Conservation (phyloP, 1,140 invertebrate species). For the Hylyphantes graminicola region DNA sequence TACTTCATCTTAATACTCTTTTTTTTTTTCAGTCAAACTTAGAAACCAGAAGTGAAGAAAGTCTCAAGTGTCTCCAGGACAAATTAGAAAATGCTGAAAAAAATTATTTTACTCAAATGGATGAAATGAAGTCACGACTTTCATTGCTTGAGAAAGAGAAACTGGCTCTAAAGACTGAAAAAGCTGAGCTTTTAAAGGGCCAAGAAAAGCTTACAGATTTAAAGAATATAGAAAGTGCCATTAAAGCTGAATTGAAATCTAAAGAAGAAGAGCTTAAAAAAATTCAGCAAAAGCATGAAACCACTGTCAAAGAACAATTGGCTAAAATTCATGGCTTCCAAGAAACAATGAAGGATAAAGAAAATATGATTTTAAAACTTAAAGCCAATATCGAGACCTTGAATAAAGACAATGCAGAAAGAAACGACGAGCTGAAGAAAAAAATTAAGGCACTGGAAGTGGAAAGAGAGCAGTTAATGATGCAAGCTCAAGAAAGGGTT, state of each 20-base stretch:
- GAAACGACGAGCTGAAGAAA: conserved; percentile 32
- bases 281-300: conserved; percentile 21
- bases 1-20: not conserved
- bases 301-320: conserved; percentile 18
- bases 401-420: conserved; percentile 29
- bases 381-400: conserved; percentile 12
- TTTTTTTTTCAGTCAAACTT: conserved; percentile 32
- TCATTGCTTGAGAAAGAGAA: conserved; percentile 25
- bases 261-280: conserved; percentile 43
- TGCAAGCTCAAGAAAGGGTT: conserved; percentile 50
- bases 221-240: conserved; percentile 23
- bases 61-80: conserved; percentile 23
- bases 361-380: conserved; percentile 47
- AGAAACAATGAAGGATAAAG: conserved; percentile 52
- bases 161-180: not conserved
- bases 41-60: conserved; percentile 27
- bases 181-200: conserved; percentile 9
- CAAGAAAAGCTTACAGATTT: conserved; percentile 18
- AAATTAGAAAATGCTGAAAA: conserved; percentile 54
- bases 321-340: conserved; percentile 38
- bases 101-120: conserved; percentile 34
- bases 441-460: conserved; percentile 30
- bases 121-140: conserved; percentile 29
- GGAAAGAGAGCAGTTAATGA: conserved; percentile 43
- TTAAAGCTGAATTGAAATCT: conserved; percentile 49